Conservation (phyloP, 2,113 vertebrate genomes). For the Podiceps cristatus region DNA sequence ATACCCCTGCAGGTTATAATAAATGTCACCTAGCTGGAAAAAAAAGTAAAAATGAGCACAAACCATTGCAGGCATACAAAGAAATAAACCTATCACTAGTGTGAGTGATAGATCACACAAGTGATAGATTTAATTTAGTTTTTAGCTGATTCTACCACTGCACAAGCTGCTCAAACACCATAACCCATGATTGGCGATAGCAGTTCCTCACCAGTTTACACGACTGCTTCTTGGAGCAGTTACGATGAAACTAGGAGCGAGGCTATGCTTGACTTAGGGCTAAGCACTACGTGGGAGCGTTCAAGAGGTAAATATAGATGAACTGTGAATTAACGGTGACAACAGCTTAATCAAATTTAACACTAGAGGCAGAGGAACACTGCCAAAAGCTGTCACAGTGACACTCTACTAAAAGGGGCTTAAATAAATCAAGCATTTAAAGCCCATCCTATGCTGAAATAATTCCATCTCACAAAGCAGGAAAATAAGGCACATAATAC, state of each 20-base stretch:
- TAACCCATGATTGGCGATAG: neutral
- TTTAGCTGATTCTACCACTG: neutral
- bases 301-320: conserved; percentile 33
- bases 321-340: conserved; percentile 46
- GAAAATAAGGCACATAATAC: neutral
- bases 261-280: neutral
- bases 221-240: neutral
- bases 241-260: neutral
- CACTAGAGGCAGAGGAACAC: neutral
- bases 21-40: neutral
- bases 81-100: neutral
- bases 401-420: neutral
- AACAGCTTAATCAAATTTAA: conserved; percentile 45
- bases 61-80: neutral
- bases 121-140: no score
- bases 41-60: neutral
- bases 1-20: neutral
- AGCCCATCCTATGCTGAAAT: neutral
- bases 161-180: neutral
- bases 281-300: neutral
- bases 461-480: neutral
- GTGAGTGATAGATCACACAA: neutral
- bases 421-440: conserved; percentile 11
- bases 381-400: conserved; percentile 47
- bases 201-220: neutral